Evolutionary conservation across 2,888 invertebrate genomes (phyloP).

Genomic region (Pyrrhosoma nymphula): DNA sequence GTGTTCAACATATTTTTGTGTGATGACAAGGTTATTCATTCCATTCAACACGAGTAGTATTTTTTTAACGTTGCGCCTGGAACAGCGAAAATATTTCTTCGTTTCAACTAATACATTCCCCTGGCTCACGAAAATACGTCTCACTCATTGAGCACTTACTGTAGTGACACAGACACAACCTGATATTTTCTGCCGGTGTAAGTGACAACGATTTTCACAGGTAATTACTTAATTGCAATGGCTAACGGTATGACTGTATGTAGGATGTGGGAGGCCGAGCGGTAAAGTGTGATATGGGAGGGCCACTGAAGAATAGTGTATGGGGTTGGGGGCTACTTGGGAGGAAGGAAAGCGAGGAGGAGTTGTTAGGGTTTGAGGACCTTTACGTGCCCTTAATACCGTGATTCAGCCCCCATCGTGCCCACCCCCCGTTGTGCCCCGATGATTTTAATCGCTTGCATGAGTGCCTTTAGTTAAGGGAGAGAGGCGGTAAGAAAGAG

Average conservation of each 20-base stretch:
- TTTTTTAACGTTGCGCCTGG: no score
- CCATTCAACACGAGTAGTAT: no score
- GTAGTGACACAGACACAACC: background rate
- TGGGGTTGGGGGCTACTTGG: background rate
- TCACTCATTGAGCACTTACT: no score
- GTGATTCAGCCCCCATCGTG: background rate
- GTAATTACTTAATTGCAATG: conserved; percentile 48
- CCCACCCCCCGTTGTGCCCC: conserved; percentile 6
- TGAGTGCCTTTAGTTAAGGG: conserved; percentile 32
- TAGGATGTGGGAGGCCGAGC: background rate
- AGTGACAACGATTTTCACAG: conserved; percentile 32
- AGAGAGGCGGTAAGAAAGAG: background rate
- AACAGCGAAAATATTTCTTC: no score
- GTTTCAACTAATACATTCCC: no score
- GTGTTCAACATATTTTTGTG: no score
- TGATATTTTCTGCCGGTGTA: background rate
- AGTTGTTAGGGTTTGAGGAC: background rate
- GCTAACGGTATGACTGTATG: background rate
- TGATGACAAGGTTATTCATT: no score
- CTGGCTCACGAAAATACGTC: no score
- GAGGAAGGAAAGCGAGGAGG: background rate
- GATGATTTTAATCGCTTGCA: conserved; percentile 62
- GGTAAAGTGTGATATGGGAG: background rate
- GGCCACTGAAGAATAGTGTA: background rate
- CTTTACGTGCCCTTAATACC: conserved; percentile 9